phyloP scores from a whole-genome alignment of 64 coral and sea anemone species.

The Orbicella faveolata region DNA sequence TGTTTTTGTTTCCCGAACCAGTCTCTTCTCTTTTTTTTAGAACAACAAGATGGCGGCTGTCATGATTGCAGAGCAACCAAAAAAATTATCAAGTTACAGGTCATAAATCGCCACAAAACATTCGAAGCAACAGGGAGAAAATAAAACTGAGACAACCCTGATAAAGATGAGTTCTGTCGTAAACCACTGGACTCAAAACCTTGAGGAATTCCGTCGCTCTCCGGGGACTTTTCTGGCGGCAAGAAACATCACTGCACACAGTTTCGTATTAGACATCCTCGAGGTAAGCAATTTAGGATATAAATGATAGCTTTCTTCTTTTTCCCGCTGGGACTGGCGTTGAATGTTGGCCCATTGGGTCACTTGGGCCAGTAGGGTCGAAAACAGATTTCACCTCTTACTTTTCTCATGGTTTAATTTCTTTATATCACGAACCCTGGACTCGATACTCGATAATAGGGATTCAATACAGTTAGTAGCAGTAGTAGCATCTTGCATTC shows the following conservation, averaged over 20 bases:
- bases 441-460: too few relatives aligned
- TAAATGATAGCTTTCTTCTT: too few relatives aligned
- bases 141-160: neutral
- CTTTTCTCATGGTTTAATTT: too few relatives aligned
- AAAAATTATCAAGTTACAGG: neutral
- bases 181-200: conserved; percentile 7
- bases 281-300: neutral
- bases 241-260: conserved; percentile 23
- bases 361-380: too few relatives aligned
- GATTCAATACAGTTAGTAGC: too few relatives aligned
- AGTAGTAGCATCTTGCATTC: too few relatives aligned
- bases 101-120: neutral
- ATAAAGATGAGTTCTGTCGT: neutral
- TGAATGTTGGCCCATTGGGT: too few relatives aligned
- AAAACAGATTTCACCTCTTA: too few relatives aligned
- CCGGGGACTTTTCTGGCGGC: conserved; percentile 10
- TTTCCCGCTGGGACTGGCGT: too few relatives aligned
- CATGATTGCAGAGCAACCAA: neutral
- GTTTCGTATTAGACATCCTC: conserved; percentile 44
- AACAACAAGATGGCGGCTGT: neutral
- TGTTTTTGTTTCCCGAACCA: neutral
- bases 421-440: too few relatives aligned
- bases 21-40: neutral
- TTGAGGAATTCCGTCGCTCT: conserved; percentile 25
- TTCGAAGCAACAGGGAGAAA: neutral